phyloP scores from a whole-genome alignment of 2,797 vertebrate genomes.

The Pygocentrus nattereri region DNA sequence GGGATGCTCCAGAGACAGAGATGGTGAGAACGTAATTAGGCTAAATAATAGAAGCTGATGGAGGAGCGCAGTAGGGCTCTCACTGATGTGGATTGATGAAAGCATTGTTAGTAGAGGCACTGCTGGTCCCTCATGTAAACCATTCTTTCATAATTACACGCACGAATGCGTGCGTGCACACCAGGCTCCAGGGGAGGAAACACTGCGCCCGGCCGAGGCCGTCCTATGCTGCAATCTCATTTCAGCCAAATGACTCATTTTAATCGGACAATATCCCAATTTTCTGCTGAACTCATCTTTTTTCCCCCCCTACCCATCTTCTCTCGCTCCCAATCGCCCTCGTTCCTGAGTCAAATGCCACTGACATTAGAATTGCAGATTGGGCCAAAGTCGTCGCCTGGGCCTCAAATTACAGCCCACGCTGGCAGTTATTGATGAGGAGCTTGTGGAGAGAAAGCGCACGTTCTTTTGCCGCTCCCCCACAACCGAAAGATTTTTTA shows the following conservation, averaged over 20 bases:
- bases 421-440: conserved; percentile 67
- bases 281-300: conserved; percentile 59
- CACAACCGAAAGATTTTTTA: conserved; percentile 37
- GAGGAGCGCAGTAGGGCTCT: conserved; percentile 17
- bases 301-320: conserved; percentile 28
- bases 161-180: not conserved
- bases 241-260: conserved; percentile 55
- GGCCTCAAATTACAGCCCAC: conserved; percentile 55
- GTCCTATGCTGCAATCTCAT: conserved; percentile 38
- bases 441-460: conserved; percentile 50
- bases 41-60: conserved; percentile 56
- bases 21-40: conserved; percentile 43
- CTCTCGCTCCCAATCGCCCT: conserved; percentile 39
- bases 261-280: conserved; percentile 57
- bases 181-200: conserved; percentile 35
- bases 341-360: conserved; percentile 52
- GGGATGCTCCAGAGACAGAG: conserved; percentile 21
- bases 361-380: conserved; percentile 67
- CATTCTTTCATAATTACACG: conserved; percentile 57
- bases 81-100: conserved; percentile 49
- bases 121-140: conserved; percentile 45
- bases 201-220: conserved; percentile 1
- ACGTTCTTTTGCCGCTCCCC: conserved; percentile 22
- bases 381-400: conserved; percentile 43
- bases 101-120: conserved; percentile 31